phyloP scores from a whole-genome alignment of 2,888 invertebrate genomes.

The Epinotia demarniana region DNA sequence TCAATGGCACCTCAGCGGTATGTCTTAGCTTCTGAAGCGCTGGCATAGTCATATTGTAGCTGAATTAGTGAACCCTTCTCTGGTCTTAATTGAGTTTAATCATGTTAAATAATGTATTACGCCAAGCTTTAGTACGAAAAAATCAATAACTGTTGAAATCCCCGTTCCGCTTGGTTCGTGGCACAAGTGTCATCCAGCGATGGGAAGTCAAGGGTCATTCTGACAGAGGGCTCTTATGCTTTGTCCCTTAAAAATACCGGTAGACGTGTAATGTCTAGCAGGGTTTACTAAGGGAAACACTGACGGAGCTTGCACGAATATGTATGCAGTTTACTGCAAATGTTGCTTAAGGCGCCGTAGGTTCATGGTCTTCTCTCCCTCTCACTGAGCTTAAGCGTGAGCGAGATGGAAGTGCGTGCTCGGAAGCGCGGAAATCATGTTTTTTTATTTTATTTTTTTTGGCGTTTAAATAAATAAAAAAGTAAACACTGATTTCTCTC shows the following conservation, averaged over 20 bases:
- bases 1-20: too few relatives aligned
- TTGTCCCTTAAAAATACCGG: slow-evolving; percentile 37
- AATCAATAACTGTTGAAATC: slow-evolving; percentile 49
- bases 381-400: too few relatives aligned
- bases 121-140: slow-evolving; percentile 24
- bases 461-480: too few relatives aligned
- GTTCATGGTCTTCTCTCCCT: too few relatives aligned
- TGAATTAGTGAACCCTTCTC: background rate
- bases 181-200: slow-evolving; percentile 50
- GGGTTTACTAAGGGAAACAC: background rate
- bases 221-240: slow-evolving; percentile 48
- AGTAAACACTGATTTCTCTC: too few relatives aligned
- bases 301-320: background rate
- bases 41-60: background rate
- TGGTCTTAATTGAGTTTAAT: background rate
- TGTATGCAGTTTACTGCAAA: too few relatives aligned
- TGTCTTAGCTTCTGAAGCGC: too few relatives aligned
- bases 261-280: background rate
- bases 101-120: background rate
- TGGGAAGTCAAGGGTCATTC: slow-evolving; percentile 49
- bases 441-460: too few relatives aligned
- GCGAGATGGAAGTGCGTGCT: too few relatives aligned
- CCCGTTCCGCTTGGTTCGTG: slow-evolving; percentile 47
- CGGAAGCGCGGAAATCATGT: too few relatives aligned
- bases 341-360: too few relatives aligned